Evolutionary conservation across 2,113 vertebrate species (phyloP).

Genomic region (Thamnaconus septentrionalis): DNA sequence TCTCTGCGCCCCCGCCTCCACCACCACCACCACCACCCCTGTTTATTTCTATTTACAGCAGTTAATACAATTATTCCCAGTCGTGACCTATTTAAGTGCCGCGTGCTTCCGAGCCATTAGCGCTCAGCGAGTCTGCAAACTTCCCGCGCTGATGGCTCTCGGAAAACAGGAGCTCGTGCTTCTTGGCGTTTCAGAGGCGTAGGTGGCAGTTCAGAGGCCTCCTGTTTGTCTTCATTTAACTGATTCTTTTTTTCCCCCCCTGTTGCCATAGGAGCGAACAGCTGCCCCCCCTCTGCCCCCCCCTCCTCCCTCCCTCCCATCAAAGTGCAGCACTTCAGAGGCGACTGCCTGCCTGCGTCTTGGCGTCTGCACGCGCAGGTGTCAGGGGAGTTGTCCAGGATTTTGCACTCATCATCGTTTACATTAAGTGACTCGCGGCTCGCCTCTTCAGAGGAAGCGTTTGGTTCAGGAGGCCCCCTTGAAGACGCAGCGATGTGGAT

Average conservation of each 20-base stretch:
- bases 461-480: constrained; percentile 36
- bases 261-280: constrained; percentile 75
- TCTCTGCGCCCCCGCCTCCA: constrained; percentile 40
- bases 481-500: constrained; percentile 35
- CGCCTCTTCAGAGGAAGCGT: constrained; percentile 51
- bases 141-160: constrained; percentile 68
- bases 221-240: constrained; percentile 76
- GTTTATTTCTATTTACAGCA: constrained; percentile 76
- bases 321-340: constrained; percentile 68
- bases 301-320: constrained; percentile 23
- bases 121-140: constrained; percentile 67
- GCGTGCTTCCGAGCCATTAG: constrained; percentile 66
- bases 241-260: constrained; percentile 42
- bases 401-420: constrained; percentile 55
- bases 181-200: constrained; percentile 54
- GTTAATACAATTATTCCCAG: constrained; percentile 74
- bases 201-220: constrained; percentile 76
- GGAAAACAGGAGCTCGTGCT: constrained; percentile 67
- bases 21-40: constrained; percentile 9
- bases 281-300: constrained; percentile 30
- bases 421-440: constrained; percentile 66
- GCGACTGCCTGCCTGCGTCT: constrained; percentile 39
- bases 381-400: constrained; percentile 69
- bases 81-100: constrained; percentile 75
- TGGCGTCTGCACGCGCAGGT: constrained; percentile 59